A percentile compares a stretch with the other conserved stretches of the same genome.
These are phyloP conservation scores for Anolis apletophallus DNA, from an alignment of 2,797 vertebrate species.

Conservation along the genomic window DNA sequence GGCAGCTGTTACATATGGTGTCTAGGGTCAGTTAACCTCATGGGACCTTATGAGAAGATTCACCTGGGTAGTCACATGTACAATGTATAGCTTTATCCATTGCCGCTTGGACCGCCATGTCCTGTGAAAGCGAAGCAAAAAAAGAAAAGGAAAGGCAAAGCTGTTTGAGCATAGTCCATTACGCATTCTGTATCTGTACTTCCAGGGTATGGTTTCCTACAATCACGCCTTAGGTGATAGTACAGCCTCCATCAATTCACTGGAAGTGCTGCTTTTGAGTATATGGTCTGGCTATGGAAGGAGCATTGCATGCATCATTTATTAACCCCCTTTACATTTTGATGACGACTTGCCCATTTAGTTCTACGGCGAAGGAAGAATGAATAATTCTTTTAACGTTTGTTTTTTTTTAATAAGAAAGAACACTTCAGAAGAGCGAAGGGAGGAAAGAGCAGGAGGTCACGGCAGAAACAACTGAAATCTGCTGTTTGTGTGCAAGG, in stretches of 20 bases:
- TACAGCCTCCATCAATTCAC: conserved; percentile 38
- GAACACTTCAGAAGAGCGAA: conserved; percentile 60
- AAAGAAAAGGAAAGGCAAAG: neutral
- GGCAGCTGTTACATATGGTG: neutral
- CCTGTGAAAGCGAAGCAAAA: too few species aligned
- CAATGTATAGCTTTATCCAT: neutral
- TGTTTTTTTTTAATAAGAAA: conserved; percentile 61
- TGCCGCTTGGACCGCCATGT: neutral
- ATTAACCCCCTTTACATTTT: conserved; percentile 21
- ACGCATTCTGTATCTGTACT: neutral
- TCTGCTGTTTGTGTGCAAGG: conserved; percentile 59
- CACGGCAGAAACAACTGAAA: conserved; percentile 68
- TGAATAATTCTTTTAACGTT: conserved; percentile 55
- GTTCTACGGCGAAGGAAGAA: conserved; percentile 47
- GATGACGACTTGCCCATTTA: conserved; percentile 40
- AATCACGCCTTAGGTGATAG: neutral
- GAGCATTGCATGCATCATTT: conserved; percentile 40
- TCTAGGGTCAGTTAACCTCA: neutral
- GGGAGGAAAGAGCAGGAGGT: conserved; percentile 56
- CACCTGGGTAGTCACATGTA: neutral
- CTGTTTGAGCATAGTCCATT: neutral
- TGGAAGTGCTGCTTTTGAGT: conserved; percentile 17
- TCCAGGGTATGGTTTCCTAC: neutral
- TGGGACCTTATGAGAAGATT: neutral
- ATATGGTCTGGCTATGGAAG: conserved; percentile 6